Percentiles rank a stretch among this genome's conserved stretches.
Conservation (phyloP, 2,113 vertebrate genomes). For the Gnathonemus echidnorhynchus region DNA sequence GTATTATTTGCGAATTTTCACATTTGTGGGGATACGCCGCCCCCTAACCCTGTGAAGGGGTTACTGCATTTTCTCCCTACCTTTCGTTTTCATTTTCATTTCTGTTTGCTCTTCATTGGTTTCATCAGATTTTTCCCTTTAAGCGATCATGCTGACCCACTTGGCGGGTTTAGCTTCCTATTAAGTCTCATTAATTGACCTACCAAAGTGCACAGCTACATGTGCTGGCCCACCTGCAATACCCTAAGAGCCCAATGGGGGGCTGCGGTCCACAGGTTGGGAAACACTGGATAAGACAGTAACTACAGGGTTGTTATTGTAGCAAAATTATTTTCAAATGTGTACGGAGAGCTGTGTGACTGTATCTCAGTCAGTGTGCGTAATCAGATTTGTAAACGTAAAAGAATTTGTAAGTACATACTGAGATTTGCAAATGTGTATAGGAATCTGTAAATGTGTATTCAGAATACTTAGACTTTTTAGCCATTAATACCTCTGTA, state of each 20-base stretch:
- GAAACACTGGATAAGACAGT: neutral
- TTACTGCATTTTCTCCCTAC: neutral
- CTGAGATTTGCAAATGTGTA: too few relatives aligned
- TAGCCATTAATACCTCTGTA: too few relatives aligned
- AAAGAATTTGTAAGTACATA: too few relatives aligned
- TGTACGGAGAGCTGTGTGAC: too few relatives aligned
- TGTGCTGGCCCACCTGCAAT: neutral
- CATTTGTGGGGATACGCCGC: neutral
- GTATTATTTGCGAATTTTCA: neutral
- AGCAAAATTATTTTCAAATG: too few relatives aligned
- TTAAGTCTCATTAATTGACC: neutral
- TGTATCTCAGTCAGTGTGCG: too few relatives aligned
- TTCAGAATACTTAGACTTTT: too few relatives aligned
- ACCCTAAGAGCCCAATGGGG: neutral
- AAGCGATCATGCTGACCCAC: neutral
- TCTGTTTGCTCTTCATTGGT: neutral
- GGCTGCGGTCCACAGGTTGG: neutral
- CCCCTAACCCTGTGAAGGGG: neutral
- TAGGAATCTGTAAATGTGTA: too few relatives aligned
- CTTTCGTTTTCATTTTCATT: neutral
- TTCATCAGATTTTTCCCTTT: neutral
- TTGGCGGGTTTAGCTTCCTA: neutral
- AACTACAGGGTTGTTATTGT: neutral
- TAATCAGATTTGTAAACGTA: too few relatives aligned
- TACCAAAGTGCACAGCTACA: neutral